Evolutionary conservation across 2,888 invertebrate species (phyloP).

Genomic region (Eretmocerus hayati): DNA sequence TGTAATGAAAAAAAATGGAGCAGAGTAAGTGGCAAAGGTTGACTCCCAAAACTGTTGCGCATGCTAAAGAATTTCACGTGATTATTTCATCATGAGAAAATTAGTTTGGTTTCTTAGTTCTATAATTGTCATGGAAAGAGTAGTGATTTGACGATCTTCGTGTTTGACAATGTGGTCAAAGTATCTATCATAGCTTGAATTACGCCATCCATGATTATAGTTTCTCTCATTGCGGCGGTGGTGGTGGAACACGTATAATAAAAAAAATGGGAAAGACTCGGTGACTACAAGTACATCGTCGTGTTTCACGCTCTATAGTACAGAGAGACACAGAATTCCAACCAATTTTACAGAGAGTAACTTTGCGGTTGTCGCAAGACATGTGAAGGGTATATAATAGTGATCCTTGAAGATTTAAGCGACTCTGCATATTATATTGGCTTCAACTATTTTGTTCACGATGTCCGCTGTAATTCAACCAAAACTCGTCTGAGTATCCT

Average conservation of each 20-base stretch:
- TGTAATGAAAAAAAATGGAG: background rate
- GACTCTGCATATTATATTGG: too few species aligned
- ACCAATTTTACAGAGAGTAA: too few species aligned
- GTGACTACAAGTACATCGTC: background rate
- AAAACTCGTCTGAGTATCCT: too few species aligned
- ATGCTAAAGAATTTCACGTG: too few species aligned
- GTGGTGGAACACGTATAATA: background rate
- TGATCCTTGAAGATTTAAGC: too few species aligned
- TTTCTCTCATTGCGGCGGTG: background rate
- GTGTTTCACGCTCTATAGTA: too few species aligned
- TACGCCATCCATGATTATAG: background rate
- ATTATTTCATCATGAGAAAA: too few species aligned
- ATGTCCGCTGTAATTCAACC: too few species aligned
- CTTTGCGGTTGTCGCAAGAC: too few species aligned
- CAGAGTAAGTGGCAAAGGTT: background rate
- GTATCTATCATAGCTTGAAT: constrained; percentile 2
- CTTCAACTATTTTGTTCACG: too few species aligned
- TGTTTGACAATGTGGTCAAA: constrained; percentile 8
- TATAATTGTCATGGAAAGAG: background rate
- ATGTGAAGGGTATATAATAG: too few species aligned
- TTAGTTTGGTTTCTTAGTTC: background rate
- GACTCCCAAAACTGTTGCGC: background rate
- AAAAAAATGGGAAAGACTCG: background rate
- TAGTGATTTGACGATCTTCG: constrained; percentile 1
- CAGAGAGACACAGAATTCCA: too few species aligned